Conservation (phyloP, 2,797 vertebrate genomes). For the Sphaeramia orbicularis region DNA sequence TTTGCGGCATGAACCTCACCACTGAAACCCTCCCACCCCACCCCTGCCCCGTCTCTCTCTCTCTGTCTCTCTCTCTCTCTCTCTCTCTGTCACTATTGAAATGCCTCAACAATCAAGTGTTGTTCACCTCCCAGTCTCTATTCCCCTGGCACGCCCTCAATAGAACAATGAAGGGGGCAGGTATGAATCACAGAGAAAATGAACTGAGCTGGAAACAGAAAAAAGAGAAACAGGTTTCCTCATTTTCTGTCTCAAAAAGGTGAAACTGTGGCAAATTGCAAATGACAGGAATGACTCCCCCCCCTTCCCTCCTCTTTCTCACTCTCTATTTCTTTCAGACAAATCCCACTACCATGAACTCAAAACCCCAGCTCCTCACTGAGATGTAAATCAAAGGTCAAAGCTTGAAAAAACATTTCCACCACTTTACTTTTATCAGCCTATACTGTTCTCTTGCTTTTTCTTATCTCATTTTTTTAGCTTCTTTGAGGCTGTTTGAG, state of each 20-base stretch:
- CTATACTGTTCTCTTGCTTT: neutral
- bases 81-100: conserved; percentile 63
- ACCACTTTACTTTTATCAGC: neutral
- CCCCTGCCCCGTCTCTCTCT: neutral
- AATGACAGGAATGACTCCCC: conserved; percentile 22
- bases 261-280: conserved; percentile 56
- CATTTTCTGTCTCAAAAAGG: conserved; percentile 34
- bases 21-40: neutral
- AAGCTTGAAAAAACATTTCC: neutral
- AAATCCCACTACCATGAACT: neutral
- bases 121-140: conserved; percentile 72
- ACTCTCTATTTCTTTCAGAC: neutral
- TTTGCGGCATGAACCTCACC: conserved; percentile 59
- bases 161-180: conserved; percentile 86
- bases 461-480: neutral
- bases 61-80: conserved; percentile 1
- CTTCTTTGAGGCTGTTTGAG: neutral
- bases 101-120: conserved; percentile 71
- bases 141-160: conserved; percentile 84
- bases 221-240: conserved; percentile 74
- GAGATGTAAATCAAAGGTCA: neutral
- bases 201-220: conserved; percentile 33
- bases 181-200: conserved; percentile 69
- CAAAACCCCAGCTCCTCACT: neutral
- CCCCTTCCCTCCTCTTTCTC: neutral